A percentile compares a stretch with the other conserved stretches of the same genome.
Conservation (phyloP, 2,113 vertebrate species). For the Xiphophorus couchianus region DNA sequence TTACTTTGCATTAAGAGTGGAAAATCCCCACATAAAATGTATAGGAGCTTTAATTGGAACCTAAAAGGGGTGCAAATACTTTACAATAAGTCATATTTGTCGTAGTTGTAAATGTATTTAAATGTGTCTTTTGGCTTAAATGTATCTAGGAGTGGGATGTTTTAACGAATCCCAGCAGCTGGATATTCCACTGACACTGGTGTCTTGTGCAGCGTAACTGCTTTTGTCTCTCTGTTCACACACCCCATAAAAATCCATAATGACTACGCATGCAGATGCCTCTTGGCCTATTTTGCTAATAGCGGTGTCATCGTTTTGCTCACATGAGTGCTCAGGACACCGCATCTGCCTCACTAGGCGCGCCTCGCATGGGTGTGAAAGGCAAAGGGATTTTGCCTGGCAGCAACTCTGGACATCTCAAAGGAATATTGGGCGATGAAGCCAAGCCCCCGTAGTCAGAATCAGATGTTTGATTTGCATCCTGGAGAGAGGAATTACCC, state of each 20-base stretch:
- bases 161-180: constrained; percentile 26
- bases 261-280: constrained; percentile 66
- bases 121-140: constrained; percentile 27
- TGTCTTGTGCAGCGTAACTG: constrained; percentile 51
- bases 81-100: constrained; percentile 8
- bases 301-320: constrained; percentile 72
- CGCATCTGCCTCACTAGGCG: constrained; percentile 67
- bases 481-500: constrained; percentile 68
- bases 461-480: constrained; percentile 76
- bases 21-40: no score
- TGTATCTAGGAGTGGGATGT: constrained; percentile 1
- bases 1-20: no score
- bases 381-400: constrained; percentile 55
- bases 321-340: constrained; percentile 71
- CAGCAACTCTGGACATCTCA: constrained; percentile 69
- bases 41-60: no score
- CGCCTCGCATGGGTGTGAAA: constrained; percentile 51
- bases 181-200: constrained; percentile 14
- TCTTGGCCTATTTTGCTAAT: constrained; percentile 74
- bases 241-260: constrained; percentile 74
- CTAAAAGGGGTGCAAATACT: no score
- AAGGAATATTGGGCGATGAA: constrained; percentile 59
- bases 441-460: constrained; percentile 55
- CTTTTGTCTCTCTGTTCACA: constrained; percentile 68
- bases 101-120: constrained; percentile 13